Evolutionary conservation across 2,888 invertebrate genomes (phyloP).

Genomic region (Drosophila histrio): DNA sequence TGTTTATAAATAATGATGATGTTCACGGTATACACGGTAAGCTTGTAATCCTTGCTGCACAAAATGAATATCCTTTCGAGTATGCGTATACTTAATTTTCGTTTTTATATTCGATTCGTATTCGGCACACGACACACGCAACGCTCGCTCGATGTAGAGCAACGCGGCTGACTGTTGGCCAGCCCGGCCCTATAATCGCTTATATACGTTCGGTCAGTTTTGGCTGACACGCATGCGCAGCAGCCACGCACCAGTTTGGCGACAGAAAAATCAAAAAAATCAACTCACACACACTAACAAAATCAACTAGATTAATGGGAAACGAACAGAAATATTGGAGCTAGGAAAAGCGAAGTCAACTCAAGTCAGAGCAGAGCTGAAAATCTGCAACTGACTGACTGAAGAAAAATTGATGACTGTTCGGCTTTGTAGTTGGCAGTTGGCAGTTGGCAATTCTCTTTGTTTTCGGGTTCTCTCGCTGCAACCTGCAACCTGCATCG

Average conservation of each 20-base stretch:
- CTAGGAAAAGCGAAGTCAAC: constrained; percentile 53
- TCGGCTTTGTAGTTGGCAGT: constrained; percentile 32
- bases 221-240: constrained; percentile 73
- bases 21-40: constrained; percentile 21
- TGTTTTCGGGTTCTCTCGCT: constrained; percentile 56
- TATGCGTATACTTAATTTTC: constrained; percentile 32
- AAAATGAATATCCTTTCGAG: constrained; percentile 25
- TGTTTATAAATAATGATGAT: neutral
- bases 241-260: constrained; percentile 80
- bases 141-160: constrained; percentile 84
- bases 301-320: constrained; percentile 16
- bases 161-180: constrained; percentile 84
- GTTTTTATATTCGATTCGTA: constrained; percentile 1
- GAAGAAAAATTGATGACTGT: constrained; percentile 73
- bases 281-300: constrained; percentile 34
- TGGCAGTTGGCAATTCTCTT: constrained; percentile 26
- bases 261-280: constrained; percentile 61
- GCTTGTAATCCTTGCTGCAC: constrained; percentile 30
- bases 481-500: constrained; percentile 52
- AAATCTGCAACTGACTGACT: constrained; percentile 48
- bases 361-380: constrained; percentile 29
- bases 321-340: constrained; percentile 48
- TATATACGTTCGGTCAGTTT: constrained; percentile 85
- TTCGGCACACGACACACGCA: constrained; percentile 42
- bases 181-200: constrained; percentile 84